Conservation (phyloP, 1,140 invertebrate genomes). For the Kradibia gibbosae region DNA sequence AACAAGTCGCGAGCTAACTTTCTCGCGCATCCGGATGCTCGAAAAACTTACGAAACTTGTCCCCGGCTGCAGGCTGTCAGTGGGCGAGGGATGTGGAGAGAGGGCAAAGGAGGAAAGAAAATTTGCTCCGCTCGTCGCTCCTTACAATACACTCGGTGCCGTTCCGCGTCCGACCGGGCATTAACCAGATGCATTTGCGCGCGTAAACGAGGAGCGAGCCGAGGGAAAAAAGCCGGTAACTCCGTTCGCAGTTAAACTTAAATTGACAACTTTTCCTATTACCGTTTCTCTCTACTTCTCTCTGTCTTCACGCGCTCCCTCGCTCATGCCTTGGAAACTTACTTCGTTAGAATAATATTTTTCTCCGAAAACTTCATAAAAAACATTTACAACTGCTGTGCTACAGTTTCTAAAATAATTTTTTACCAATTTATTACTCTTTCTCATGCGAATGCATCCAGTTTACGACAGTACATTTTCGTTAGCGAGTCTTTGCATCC, state of each 20-base stretch:
- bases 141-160: constrained; percentile 1
- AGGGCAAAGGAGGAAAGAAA: constrained; percentile 27
- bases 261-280: constrained; percentile 48
- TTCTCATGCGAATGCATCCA: neutral
- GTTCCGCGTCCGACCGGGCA: neutral
- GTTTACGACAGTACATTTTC: neutral
- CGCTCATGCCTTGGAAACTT: neutral
- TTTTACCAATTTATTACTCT: neutral
- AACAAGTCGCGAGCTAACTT: constrained; percentile 57
- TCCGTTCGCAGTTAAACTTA: constrained; percentile 28
- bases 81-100: too few species aligned
- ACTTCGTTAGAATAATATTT: constrained; percentile 23
- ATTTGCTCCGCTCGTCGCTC: constrained; percentile 51
- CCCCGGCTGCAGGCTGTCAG: too few species aligned
- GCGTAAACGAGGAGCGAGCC: constrained; percentile 33
- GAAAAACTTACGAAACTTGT: constrained; percentile 58
- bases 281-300: neutral
- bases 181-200: neutral
- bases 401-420: neutral
- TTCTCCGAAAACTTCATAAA: neutral
- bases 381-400: neutral
- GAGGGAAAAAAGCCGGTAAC: constrained; percentile 35
- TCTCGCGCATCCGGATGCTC: constrained; percentile 57
- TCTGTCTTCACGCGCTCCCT: too few species aligned
- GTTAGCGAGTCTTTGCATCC: neutral